These are phyloP conservation scores for Drosophila auraria DNA, from an alignment of 1,140 invertebrate species.

Conservation along the genomic window DNA sequence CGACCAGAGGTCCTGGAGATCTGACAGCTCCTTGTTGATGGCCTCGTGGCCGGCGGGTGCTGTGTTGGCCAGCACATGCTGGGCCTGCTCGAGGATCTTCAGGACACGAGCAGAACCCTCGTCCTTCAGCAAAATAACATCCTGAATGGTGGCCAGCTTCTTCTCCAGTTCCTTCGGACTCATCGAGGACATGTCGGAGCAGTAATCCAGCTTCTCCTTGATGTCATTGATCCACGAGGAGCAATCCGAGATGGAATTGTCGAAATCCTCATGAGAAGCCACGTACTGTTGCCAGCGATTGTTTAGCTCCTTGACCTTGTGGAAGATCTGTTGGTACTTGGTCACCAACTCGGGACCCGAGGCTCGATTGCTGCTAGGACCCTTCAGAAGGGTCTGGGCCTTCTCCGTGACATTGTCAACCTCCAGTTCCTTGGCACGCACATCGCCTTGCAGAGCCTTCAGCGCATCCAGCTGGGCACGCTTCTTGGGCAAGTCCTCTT, in stretches of 20 bases:
- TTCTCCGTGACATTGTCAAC: constrained; percentile 96
- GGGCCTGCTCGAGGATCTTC: constrained; percentile 93
- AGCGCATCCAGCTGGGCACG: constrained; percentile 93
- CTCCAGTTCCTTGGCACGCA: constrained; percentile 95
- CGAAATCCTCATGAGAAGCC: constrained; percentile 94
- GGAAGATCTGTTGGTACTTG: constrained; percentile 95
- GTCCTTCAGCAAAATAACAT: constrained; percentile 94
- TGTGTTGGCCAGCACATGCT: constrained; percentile 96
- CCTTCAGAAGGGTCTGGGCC: constrained; percentile 93
- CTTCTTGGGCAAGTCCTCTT: constrained; percentile 93
- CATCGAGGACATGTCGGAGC: constrained; percentile 92
- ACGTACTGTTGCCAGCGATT: constrained; percentile 97
- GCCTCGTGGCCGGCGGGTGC: constrained; percentile 93
- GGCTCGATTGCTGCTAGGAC: constrained; percentile 86
- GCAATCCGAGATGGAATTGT: constrained; percentile 92
- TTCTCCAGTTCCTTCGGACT: constrained; percentile 94
- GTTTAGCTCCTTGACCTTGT: constrained; percentile 96
- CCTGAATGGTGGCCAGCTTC: constrained; percentile 94
- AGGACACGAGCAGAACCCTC: constrained; percentile 96
- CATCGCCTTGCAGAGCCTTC: constrained; percentile 93
- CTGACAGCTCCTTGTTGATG: constrained; percentile 93
- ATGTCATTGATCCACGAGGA: constrained; percentile 94
- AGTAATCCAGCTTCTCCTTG: constrained; percentile 93
- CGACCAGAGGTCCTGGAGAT: constrained; percentile 96
- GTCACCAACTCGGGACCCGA: constrained; percentile 94